Base-by-base conservation (phyloP, 2,113 vertebrate genomes). In the Trinectes maculatus region DNA sequence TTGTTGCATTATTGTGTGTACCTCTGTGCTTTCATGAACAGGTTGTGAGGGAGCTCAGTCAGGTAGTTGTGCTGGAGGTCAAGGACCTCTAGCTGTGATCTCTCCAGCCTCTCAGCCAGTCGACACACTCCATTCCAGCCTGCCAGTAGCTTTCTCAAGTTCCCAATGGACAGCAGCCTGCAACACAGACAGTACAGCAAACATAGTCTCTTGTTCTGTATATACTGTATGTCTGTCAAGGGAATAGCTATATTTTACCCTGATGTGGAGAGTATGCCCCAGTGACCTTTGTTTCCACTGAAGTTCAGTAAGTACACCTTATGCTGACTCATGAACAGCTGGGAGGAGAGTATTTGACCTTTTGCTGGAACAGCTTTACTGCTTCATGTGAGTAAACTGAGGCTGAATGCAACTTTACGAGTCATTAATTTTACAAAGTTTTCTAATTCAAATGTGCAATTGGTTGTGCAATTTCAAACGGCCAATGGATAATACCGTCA, bases 61-160 rank as follows among this genome's bases (percentile, higher is more conserved):
- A 99, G 93, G 56, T 93, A 92, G 91, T 99, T 99, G 91, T 98
- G 98, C 12, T 99, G 98, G 18, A 99, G 89, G 0, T 99, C 98
- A 55, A 99, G 87, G 52, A 98, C 95, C 80, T 99, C 96, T 13
- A 98, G 93, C 0, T 93, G 94, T 0, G 84, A 96, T 7, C 88
- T 79, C 40, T 98, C 96, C 0, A 96, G 87, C 36, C 92, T 85
- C 55, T 99, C 96, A 0, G 94, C 94, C 12, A 99, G 93, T 49
- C 79, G 90, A 29, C 84, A 82, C 69, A 99, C 85, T 63, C 85
- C 24, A 76, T 99, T 99, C 84, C 98, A 95, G 62, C 96, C 96
- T 0, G 84, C 93, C 79, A 98, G 93, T 18, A 99, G 83, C 80
- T 99, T 99, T 62, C 96, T 92, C 77, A 98, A 88, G 83, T 94